Conservation (phyloP, 2,113 vertebrate species). For the Neotragus moschatus region DNA sequence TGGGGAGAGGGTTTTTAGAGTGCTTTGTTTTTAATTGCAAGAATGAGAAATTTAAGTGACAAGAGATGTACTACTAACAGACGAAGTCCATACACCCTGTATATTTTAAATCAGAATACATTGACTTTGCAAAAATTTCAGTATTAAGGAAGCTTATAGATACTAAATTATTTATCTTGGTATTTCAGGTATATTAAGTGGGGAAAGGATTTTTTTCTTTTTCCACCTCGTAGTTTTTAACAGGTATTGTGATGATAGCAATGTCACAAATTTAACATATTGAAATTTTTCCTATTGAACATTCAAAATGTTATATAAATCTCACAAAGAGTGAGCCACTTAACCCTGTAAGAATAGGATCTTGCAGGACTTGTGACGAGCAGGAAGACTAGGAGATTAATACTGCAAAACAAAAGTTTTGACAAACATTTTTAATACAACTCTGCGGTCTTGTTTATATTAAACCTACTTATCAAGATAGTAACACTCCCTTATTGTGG, state of each 20-base stretch:
- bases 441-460: conserved; percentile 45
- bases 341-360: conserved; percentile 46
- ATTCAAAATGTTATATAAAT: conserved; percentile 23
- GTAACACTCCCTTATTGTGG: conserved; percentile 56
- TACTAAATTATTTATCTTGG: conserved; percentile 57
- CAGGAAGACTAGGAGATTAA: conserved; percentile 22
- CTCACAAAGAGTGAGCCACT: conserved; percentile 34
- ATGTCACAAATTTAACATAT: conserved; percentile 52
- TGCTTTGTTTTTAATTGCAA: conserved; percentile 44
- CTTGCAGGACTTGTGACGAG: conserved; percentile 53
- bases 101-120: conserved; percentile 63
- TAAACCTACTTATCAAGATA: conserved; percentile 45
- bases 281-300: conserved; percentile 60
- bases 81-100: conserved; percentile 30
- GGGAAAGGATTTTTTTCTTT: conserved; percentile 20
- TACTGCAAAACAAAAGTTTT: conserved; percentile 15
- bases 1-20: conserved; percentile 54
- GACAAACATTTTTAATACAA: conserved; percentile 45
- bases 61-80: conserved; percentile 12
- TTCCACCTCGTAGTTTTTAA: conserved; percentile 29
- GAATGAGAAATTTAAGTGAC: conserved; percentile 37
- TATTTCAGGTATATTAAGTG: conserved; percentile 40
- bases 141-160: conserved; percentile 51
- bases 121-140: conserved; percentile 58
- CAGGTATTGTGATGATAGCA: conserved; percentile 18